phyloP scores from a whole-genome alignment of 1,140 invertebrate species.

The Argopecten irradians region DNA sequence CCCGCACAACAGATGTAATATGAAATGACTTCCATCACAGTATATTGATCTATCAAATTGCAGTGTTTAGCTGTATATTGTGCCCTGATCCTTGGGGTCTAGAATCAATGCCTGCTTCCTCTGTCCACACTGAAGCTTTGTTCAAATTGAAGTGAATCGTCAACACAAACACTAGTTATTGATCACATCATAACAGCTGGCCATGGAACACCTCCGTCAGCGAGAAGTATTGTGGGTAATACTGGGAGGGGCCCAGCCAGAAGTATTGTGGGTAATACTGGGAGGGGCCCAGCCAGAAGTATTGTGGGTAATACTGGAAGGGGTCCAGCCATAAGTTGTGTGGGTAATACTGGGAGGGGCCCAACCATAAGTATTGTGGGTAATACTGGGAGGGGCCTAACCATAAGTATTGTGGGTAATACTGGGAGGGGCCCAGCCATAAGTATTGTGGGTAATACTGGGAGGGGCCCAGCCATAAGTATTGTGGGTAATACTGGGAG shows the following conservation, averaged over 20 bases:
- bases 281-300: background rate
- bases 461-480: no score
- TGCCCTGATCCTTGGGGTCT: background rate
- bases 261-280: no score
- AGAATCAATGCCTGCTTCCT: slow-evolving; percentile 21
- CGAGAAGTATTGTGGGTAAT: no score
- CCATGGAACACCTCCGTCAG: background rate
- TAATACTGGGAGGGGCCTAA: no score
- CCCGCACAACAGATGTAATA: background rate
- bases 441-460: no score
- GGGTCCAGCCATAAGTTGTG: no score
- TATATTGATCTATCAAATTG: slow-evolving; percentile 23
- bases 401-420: no score
- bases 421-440: no score
- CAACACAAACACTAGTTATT: slow-evolving; percentile 16
- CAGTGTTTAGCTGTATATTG: slow-evolving; percentile 21
- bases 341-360: background rate
- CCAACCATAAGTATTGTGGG: no score
- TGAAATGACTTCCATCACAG: background rate
- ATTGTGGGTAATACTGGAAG: no score
- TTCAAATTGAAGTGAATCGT: slow-evolving; percentile 22
- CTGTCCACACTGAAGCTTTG: slow-evolving; percentile 20
- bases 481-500: no score
- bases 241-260: background rate
- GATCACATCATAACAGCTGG: slow-evolving; percentile 20